Percentiles rank a stretch among this genome's conserved stretches.
Conservation (phyloP, 1,140 invertebrate genomes). For the Hycleus cichorii region DNA sequence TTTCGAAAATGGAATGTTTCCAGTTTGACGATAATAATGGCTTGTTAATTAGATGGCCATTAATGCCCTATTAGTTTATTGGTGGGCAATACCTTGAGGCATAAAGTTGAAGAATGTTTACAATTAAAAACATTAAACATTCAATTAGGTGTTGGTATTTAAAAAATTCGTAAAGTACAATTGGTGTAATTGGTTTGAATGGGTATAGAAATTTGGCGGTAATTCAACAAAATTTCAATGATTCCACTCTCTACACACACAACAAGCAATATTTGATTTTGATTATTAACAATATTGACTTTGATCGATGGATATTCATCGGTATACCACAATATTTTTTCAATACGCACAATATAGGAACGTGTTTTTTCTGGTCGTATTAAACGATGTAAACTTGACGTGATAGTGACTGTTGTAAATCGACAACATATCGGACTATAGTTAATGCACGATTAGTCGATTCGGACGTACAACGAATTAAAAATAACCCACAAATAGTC, state of each 20-base stretch:
- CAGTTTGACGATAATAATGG: too few relatives aligned
- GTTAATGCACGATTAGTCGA: slow-evolving; percentile 3
- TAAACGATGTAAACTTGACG: slow-evolving; percentile 1
- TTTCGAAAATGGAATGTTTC: too few relatives aligned
- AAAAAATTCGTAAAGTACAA: slow-evolving; percentile 10
- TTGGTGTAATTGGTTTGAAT: slow-evolving; percentile 13
- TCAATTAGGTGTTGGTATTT: slow-evolving; percentile 7
- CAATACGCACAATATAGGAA: slow-evolving; percentile 15
- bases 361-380: background rate
- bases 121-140: background rate
- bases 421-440: background rate
- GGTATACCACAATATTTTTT: slow-evolving; percentile 21
- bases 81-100: too few relatives aligned
- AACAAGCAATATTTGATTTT: slow-evolving; percentile 23
- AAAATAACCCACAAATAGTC: background rate
- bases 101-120: too few relatives aligned
- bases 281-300: slow-evolving; percentile 39
- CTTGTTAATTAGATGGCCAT: too few relatives aligned
- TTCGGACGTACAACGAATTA: background rate
- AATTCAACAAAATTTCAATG: slow-evolving; percentile 1
- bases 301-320: slow-evolving; percentile 32
- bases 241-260: slow-evolving; percentile 1
- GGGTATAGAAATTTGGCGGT: background rate
- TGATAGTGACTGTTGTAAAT: slow-evolving; percentile 5
- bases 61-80: too few relatives aligned